phyloP scores from a whole-genome alignment of 2,113 vertebrate species.

The Blennius ocellaris region DNA sequence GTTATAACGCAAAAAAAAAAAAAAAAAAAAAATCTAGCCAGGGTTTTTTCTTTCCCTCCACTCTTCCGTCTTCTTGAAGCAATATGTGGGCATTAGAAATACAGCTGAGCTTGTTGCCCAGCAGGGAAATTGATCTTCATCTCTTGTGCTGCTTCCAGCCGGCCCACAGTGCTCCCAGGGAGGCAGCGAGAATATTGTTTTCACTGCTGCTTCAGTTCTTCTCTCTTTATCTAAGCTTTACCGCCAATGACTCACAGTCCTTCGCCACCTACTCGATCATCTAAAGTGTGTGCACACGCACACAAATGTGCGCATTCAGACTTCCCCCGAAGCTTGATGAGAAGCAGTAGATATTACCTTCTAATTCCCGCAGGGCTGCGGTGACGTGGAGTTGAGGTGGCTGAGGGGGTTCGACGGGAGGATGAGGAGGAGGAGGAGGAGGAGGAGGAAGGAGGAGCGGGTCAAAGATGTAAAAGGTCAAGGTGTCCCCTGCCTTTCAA shows the following conservation, averaged over 20 bases:
- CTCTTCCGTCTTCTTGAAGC: conserved; percentile 40
- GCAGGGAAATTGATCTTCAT: conserved; percentile 76
- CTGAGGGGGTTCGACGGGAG: conserved; percentile 31
- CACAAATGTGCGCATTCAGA: not conserved
- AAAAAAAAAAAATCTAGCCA: conserved; percentile 21
- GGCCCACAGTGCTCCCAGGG: conserved; percentile 51
- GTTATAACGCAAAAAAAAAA: conserved; percentile 56
- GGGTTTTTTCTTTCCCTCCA: conserved; percentile 35
- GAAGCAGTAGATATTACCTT: conserved; percentile 53
- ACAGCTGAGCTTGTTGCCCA: conserved; percentile 66
- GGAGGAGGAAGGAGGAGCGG: conserved; percentile 39
- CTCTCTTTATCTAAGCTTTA: conserved; percentile 50
- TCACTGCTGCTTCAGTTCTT: conserved; percentile 60
- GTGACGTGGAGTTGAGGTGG: conserved; percentile 58
- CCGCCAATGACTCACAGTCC: conserved; percentile 61
- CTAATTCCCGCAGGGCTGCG: conserved; percentile 30
- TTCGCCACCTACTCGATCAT: conserved; percentile 52
- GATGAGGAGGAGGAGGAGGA: conserved; percentile 43
- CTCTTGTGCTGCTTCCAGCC: conserved; percentile 40
- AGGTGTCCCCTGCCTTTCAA: conserved; percentile 76
- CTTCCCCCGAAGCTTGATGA: conserved; percentile 53
- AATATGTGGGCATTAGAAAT: conserved; percentile 69
- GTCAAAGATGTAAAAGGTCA: conserved; percentile 79
- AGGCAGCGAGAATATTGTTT: conserved; percentile 55
- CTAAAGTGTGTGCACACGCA: conserved; percentile 34